These are phyloP conservation scores for Oncopeltus fasciatus DNA, from an alignment of 1,140 invertebrate genomes.

Conservation along the genomic window DNA sequence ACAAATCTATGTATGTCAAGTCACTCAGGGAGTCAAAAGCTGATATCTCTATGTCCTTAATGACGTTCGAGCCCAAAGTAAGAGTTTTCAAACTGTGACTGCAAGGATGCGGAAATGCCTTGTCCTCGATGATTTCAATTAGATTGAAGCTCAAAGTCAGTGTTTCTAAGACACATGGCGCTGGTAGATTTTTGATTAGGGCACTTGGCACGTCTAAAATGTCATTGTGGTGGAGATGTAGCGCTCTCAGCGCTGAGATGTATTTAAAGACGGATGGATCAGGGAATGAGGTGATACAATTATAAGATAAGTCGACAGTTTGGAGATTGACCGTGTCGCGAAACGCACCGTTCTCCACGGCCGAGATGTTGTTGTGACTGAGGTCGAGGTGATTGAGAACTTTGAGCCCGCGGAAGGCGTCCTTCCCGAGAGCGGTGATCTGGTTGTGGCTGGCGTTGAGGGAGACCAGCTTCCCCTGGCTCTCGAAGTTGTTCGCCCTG, in stretches of 20 bases:
- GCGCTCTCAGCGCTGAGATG: slow-evolving; percentile 46
- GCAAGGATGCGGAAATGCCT: slow-evolving; percentile 45
- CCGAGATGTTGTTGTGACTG: slow-evolving; percentile 59
- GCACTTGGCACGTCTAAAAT: slow-evolving; percentile 53
- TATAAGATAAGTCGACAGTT: slow-evolving; percentile 57
- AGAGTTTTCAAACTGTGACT: slow-evolving; percentile 43
- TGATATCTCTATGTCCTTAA: slow-evolving; percentile 46
- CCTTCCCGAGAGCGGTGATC: slow-evolving; percentile 51
- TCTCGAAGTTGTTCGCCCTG: slow-evolving; percentile 62
- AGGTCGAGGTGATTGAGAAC: slow-evolving; percentile 52
- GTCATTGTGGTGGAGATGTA: slow-evolving; percentile 60
- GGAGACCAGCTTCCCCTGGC: slow-evolving; percentile 48
- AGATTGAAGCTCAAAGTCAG: slow-evolving; percentile 58
- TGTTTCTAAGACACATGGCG: slow-evolving; percentile 40
- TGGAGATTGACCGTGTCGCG: slow-evolving; percentile 52
- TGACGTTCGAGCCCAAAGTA: slow-evolving; percentile 54
- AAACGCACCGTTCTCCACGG: slow-evolving; percentile 53
- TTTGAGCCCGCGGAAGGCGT: slow-evolving; percentile 57
- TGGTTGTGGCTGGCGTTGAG: slow-evolving; percentile 64
- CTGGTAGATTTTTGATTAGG: slow-evolving; percentile 39
- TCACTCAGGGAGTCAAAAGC: slow-evolving; percentile 52
- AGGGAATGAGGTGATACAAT: slow-evolving; percentile 54
- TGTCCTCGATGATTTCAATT: slow-evolving; percentile 47
- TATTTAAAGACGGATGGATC: slow-evolving; percentile 52
- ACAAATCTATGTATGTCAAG: slow-evolving; percentile 56